Base-by-base conservation (phyloP, 2,888 invertebrate genomes). In the Blera fallax region DNA sequence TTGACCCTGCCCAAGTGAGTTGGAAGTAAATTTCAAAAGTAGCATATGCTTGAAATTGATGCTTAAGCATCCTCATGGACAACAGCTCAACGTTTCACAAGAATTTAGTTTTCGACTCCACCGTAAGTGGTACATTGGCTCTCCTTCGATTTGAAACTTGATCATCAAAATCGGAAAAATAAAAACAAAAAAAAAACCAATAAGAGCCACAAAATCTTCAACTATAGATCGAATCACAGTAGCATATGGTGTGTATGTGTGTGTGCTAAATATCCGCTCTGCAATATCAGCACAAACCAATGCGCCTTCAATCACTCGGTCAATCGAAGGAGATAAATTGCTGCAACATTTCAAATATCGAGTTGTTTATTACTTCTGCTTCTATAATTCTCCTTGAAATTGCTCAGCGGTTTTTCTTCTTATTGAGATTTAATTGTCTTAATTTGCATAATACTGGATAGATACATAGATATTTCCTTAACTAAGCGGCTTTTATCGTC, bases 381-480 rank as follows among this genome's bases (percentile, higher is more conserved):
- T 40, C 62, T 74, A 50, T 52, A 14, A 54, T 18, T 79, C 64
- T 29, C 80, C 69, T 74, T 84, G 74, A 79, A 56, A 64, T 79
- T 64, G 24, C 62, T 74, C 62, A 54, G 54, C 43, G 65, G 62
- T 45, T 82, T 64, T 69, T 64, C 14, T 43, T 56, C 48, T 64
- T 45, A 80, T 80, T 64, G 74, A 70, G 52, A 74, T 74, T 80
- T 74, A 80, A 84, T 80, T 84, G 74, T 70, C 58, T 74, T 80
- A 69, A 84, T 84, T 79, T 84, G 84, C 79, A 84, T 84, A 80
- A 74, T 69, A 56, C 64, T 69, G 50, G 64, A 74, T 79, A 83
- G 80, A 73, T 79, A 64, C 48, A 73, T 79, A 83, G 79, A 73
- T 74, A 64, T 64, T 67, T 74, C 62, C 60, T 48, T 27, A 74